These are phyloP conservation scores for Varecia variegata DNA, from an alignment of 2,797 vertebrate species.

Conservation along the genomic window DNA sequence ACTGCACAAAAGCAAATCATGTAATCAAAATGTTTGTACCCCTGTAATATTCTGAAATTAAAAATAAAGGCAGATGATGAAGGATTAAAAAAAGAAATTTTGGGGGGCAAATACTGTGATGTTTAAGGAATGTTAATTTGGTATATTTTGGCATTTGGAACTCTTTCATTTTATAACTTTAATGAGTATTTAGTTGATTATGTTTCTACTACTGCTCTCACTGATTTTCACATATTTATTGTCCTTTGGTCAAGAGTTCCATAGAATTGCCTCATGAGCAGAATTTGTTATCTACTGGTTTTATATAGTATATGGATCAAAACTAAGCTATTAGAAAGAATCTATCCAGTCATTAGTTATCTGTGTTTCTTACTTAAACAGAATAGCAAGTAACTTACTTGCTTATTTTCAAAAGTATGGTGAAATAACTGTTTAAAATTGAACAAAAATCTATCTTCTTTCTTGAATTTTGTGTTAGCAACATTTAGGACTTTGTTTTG, in stretches of 20 bases:
- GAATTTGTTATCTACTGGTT: neutral
- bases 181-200: neutral
- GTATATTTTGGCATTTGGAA: slow-evolving; percentile 5
- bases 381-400: neutral
- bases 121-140: neutral
- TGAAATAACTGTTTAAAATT: slow-evolving; percentile 18
- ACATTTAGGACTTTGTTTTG: neutral
- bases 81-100: neutral
- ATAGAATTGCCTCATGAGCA: neutral
- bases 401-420: neutral
- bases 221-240: neutral
- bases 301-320: neutral
- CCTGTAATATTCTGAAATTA: no score
- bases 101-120: neutral
- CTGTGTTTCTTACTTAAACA: neutral
- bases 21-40: no score
- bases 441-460: neutral
- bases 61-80: no score
- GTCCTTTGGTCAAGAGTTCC: neutral
- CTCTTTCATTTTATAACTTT: neutral
- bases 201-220: neutral
- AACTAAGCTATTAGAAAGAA: neutral
- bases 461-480: neutral
- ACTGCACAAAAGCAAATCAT: no score
- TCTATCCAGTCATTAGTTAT: neutral